Conservation (phyloP, 2,888 invertebrate genomes). For the Rhaphigaster nebulosa region DNA sequence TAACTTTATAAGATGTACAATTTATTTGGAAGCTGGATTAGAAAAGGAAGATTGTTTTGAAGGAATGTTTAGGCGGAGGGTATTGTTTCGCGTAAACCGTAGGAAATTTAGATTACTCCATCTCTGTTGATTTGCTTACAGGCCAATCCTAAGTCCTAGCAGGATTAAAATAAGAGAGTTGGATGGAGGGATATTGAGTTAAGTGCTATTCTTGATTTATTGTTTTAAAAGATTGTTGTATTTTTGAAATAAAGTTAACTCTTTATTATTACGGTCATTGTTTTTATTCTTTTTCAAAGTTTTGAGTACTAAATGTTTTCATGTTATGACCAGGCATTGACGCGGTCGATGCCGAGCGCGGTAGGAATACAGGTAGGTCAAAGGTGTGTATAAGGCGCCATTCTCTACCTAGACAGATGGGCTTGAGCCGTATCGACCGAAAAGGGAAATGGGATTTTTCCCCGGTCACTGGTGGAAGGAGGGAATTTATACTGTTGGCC, state of each 20-base stretch:
- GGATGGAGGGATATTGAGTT: too few relatives aligned
- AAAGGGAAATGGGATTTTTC: conserved; percentile 48
- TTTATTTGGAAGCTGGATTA: too few relatives aligned
- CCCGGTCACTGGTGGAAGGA: conserved; percentile 37
- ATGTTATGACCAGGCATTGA: not conserved
- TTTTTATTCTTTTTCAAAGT: not conserved
- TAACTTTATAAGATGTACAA: too few relatives aligned
- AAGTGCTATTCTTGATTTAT: too few relatives aligned
- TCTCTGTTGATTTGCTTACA: too few relatives aligned
- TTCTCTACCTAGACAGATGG: conserved; percentile 47
- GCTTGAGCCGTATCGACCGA: conserved; percentile 44
- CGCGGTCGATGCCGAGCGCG: not conserved
- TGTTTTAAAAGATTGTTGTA: too few relatives aligned
- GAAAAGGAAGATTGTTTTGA: too few relatives aligned
- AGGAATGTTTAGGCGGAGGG: too few relatives aligned
- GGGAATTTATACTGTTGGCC: conserved; percentile 42
- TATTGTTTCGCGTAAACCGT: too few relatives aligned
- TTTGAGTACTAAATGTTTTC: not conserved
- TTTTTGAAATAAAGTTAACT: not conserved
- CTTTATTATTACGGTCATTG: not conserved
- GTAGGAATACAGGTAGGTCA: not conserved
- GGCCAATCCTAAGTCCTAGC: too few relatives aligned
- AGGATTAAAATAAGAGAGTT: too few relatives aligned
- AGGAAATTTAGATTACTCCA: too few relatives aligned
- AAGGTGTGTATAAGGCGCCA: conserved; percentile 35